These are phyloP conservation scores for Semaprochilodus insignis DNA, from an alignment of 2,797 vertebrate species.

Conservation along the genomic window DNA sequence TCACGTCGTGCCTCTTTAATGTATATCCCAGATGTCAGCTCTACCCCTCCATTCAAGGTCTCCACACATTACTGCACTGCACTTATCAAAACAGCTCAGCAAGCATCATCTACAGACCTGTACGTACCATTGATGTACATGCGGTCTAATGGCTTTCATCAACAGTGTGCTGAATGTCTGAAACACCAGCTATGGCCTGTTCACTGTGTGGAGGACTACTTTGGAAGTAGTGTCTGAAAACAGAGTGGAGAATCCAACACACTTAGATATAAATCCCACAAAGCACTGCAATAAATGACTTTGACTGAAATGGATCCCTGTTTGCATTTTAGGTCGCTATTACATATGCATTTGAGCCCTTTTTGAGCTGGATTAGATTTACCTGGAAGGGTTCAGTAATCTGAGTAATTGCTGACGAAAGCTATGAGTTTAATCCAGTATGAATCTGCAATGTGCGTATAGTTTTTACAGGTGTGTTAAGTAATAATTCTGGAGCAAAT, in stretches of 20 bases:
- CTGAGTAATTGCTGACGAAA: too few species aligned
- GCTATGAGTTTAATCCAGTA: too few species aligned
- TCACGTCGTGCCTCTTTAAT: conserved; percentile 54
- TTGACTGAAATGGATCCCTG: background rate
- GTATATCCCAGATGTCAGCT: conserved; percentile 61
- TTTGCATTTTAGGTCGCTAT: background rate
- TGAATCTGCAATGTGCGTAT: too few species aligned
- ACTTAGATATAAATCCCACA: background rate
- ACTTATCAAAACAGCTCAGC: conserved; percentile 47
- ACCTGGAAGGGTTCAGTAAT: too few species aligned
- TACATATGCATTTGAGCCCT: background rate
- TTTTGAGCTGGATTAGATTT: too few species aligned
- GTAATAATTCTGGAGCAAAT: too few species aligned
- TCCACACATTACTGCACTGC: conserved; percentile 45
- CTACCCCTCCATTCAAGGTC: conserved; percentile 49
- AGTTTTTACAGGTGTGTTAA: too few species aligned
- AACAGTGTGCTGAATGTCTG: background rate
- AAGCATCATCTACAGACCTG: conserved; percentile 8
- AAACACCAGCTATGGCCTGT: background rate
- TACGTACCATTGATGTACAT: background rate
- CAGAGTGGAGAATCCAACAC: background rate
- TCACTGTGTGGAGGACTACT: background rate
- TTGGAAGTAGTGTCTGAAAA: background rate
- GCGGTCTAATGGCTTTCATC: conserved; percentile 7
- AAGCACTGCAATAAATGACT: background rate